Conservation (phyloP, 64 coral and sea anemone species). For the Platygyra sinensis region DNA sequence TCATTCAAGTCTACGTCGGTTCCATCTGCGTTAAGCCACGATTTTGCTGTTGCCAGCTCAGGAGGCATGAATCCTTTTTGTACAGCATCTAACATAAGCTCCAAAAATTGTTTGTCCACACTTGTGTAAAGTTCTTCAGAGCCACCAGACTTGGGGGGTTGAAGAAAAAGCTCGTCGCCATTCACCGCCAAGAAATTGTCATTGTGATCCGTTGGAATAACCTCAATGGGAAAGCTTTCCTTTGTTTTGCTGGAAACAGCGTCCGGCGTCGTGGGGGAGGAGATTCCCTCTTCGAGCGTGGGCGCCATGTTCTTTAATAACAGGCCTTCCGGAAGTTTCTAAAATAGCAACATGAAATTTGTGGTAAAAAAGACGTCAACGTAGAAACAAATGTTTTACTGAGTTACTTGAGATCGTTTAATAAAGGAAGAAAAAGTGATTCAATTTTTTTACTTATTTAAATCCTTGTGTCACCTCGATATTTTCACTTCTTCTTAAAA, state of each 20-base stretch:
- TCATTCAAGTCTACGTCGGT: background rate
- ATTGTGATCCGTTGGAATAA: constrained; percentile 37
- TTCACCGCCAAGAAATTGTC: constrained; percentile 7
- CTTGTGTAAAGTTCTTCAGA: constrained; percentile 42
- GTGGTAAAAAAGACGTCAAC: background rate
- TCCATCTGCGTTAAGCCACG: background rate
- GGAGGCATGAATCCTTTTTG: constrained; percentile 73
- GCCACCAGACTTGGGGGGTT: background rate
- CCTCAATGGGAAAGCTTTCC: constrained; percentile 9
- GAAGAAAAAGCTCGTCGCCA: background rate
- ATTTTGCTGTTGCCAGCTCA: constrained; percentile 1
- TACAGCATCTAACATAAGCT: constrained; percentile 84
- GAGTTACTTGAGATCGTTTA: no score
- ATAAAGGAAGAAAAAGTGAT: no score
- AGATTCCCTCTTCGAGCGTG: constrained; percentile 11
- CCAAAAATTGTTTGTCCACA: constrained; percentile 79
- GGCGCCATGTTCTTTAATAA: constrained; percentile 27
- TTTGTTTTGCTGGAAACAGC: background rate
- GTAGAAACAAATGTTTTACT: background rate
- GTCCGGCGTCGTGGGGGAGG: background rate
- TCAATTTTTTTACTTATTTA: no score
- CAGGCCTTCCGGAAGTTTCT: constrained; percentile 27
- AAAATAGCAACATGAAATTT: background rate
- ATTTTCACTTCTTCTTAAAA: no score
- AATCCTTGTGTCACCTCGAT: no score